phyloP scores from a whole-genome alignment of 2,113 vertebrate genomes.

The Ciconia stormi region DNA sequence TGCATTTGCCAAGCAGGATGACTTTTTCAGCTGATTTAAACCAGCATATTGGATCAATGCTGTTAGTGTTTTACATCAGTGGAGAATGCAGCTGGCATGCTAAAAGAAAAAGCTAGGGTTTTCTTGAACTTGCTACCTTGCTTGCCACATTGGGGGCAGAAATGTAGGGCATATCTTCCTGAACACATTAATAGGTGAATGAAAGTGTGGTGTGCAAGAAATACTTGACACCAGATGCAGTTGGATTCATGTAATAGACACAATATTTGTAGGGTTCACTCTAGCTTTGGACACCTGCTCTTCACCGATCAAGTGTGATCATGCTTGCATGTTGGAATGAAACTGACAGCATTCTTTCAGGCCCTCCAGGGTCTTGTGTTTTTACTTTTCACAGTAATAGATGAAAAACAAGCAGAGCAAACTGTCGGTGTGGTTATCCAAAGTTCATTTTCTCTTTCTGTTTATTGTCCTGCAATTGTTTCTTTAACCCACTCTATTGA shows the following conservation, averaged over 20 bases:
- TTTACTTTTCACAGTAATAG: neutral
- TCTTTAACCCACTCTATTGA: slow-evolving; percentile 79
- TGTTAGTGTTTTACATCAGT: neutral
- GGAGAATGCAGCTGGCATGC: neutral
- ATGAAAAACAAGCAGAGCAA: neutral
- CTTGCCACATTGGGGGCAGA: neutral
- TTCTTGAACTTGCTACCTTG: neutral
- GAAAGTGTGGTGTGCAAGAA: neutral
- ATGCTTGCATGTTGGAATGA: slow-evolving; percentile 4
- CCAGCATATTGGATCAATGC: neutral
- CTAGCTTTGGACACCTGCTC: slow-evolving; percentile 28
- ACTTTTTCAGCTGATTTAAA: neutral
- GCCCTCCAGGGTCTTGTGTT: neutral
- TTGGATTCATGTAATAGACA: neutral
- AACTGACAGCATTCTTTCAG: slow-evolving; percentile 15
- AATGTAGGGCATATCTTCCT: neutral
- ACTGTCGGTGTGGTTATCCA: slow-evolving; percentile 22
- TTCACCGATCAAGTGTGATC: slow-evolving; percentile 49
- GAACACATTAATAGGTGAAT: neutral
- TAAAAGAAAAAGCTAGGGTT: neutral
- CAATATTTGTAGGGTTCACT: neutral
- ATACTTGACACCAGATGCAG: neutral
- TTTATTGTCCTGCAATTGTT: slow-evolving; percentile 76
- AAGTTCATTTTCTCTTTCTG: slow-evolving; percentile 75
- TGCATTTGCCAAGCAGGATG: neutral